Evolutionary conservation across 2,888 invertebrate genomes (phyloP), one percentile per base, ranked within the genome.

Genomic region (Tromatobia lineatoria): DNA sequence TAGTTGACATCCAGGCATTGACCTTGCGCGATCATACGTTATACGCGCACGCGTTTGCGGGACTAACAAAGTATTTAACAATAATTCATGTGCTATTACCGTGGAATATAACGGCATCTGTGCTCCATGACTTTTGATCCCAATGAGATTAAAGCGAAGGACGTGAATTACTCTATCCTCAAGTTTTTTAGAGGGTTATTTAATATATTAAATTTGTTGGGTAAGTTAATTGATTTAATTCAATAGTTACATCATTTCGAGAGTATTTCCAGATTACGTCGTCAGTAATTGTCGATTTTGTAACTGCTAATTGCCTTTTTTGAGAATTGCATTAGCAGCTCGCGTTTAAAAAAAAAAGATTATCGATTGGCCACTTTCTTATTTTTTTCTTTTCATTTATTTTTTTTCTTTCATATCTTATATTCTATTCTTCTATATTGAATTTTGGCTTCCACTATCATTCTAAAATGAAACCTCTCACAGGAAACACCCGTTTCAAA

Each of bases 1-100:
- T 52, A 20, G 75, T 75, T 52, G 75, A 75, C 75, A 75, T 75
- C 75, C 52, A 75, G 75, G 23, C 75, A 75, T 75, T 75, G 64
- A 75, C 75, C 75, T 61, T 61, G 64, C 7, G n/a, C 47, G 15
- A 23, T 50, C 50, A 38, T 75, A 34, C 34, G 47, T 23, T 34
- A 52, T 11, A 34, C 50, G 20, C 34, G 64, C 74, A 47, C 75
- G 38, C 64, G 50, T 18, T 23, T 50, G 45, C 61, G 4, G 47
- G 29, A 64, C 47, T 23, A 50, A 20, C 54, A 64, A 34, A 38
- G 34, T 50, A 64, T 75, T 75, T 75, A 64, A 75, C 75, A 75
- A 75, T 75, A 75, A 75, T 75, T 75, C 64, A 71, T 50, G 50
- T 52, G 34, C 38, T 34, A 75, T 64, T 52, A 64, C 45, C 34